A percentile compares a stretch with the other conserved stretches of the same genome.
Evolutionary conservation across 2,797 vertebrate species (phyloP).

Genomic region (Oophaga sylvatica): DNA sequence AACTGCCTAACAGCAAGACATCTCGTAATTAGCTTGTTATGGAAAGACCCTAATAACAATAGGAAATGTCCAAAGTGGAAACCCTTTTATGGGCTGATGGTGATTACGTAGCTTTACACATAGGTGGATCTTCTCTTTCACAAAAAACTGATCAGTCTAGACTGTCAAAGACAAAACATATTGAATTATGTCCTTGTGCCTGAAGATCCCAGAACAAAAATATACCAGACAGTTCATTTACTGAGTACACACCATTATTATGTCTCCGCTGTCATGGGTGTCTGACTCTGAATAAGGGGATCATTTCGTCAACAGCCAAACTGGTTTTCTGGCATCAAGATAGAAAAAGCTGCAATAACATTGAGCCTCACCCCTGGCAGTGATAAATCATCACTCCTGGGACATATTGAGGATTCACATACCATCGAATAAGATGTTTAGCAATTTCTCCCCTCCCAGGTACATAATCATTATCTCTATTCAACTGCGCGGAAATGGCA

Average conservation of each 20-base stretch:
- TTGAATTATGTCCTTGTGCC: not conserved
- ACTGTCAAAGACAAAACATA: not conserved
- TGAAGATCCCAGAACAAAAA: not conserved
- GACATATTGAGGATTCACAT: conserved; percentile 26
- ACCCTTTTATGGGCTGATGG: not conserved
- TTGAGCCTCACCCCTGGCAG: conserved; percentile 38
- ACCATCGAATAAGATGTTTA: conserved; percentile 33
- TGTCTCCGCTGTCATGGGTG: conserved; percentile 35
- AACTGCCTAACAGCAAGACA: not conserved
- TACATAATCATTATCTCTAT: conserved; percentile 42
- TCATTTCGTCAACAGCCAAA: conserved; percentile 43
- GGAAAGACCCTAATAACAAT: not conserved
- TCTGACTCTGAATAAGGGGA: conserved; percentile 48
- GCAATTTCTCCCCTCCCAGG: conserved; percentile 25
- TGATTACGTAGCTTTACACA: not conserved
- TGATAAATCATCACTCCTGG: conserved; percentile 51
- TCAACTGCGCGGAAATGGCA: conserved; percentile 23
- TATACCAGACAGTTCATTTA: not conserved
- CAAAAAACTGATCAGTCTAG: not conserved
- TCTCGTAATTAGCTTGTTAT: not conserved
- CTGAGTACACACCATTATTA: conserved; percentile 24
- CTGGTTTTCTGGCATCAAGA: conserved; percentile 45
- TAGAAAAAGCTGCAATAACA: conserved; percentile 47
- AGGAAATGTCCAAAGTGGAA: not conserved
- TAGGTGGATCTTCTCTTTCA: not conserved